A percentile compares a stretch with the other conserved stretches of the same genome.
Evolutionary conservation across 1,140 invertebrate species (phyloP).

Genomic region (Anadara kagoshimensis): DNA sequence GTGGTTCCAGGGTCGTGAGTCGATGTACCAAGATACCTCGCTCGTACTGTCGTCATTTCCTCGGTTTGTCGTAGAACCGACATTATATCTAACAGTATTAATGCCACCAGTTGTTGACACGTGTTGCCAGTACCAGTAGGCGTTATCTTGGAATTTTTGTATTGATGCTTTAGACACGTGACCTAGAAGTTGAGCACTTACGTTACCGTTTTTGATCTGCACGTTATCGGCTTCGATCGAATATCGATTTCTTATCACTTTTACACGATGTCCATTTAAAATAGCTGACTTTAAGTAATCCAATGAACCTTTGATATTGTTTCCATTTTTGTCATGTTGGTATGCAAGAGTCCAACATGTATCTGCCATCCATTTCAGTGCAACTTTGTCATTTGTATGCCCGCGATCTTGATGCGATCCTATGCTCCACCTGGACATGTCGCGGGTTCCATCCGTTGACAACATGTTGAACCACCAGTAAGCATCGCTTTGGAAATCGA

Average conservation of each 20-base stretch:
- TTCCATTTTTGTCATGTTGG: slow-evolving; percentile 5
- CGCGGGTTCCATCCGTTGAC: slow-evolving; percentile 17
- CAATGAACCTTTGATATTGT: slow-evolving; percentile 3
- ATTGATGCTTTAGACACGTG: slow-evolving; percentile 9
- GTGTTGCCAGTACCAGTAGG: slow-evolving; percentile 29
- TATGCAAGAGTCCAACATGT: slow-evolving; percentile 26
- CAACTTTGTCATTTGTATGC: background rate
- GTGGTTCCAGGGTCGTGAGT: slow-evolving; percentile 8
- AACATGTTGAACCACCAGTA: slow-evolving; percentile 38
- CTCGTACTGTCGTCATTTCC: background rate
- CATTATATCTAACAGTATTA: slow-evolving; percentile 10
- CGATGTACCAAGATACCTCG: slow-evolving; percentile 11
- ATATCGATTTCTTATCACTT: background rate
- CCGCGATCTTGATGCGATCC: slow-evolving; percentile 28
- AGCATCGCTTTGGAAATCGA: slow-evolving; percentile 16
- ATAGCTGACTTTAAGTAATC: slow-evolving; percentile 3
- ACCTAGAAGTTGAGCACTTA: slow-evolving; percentile 18
- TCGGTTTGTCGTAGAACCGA: background rate
- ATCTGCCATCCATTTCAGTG: slow-evolving; percentile 24
- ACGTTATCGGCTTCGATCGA: slow-evolving; percentile 5
- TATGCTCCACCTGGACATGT: slow-evolving; percentile 31
- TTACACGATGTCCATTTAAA: slow-evolving; percentile 10
- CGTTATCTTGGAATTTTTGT: slow-evolving; percentile 12
- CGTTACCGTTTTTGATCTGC: slow-evolving; percentile 7
- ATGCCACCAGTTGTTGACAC: slow-evolving; percentile 15